Evolutionary conservation across 2,113 vertebrate species (phyloP), one percentile per base, ranked within the genome.

Genomic region (Speoplatyrhinus poulsoni): DNA sequence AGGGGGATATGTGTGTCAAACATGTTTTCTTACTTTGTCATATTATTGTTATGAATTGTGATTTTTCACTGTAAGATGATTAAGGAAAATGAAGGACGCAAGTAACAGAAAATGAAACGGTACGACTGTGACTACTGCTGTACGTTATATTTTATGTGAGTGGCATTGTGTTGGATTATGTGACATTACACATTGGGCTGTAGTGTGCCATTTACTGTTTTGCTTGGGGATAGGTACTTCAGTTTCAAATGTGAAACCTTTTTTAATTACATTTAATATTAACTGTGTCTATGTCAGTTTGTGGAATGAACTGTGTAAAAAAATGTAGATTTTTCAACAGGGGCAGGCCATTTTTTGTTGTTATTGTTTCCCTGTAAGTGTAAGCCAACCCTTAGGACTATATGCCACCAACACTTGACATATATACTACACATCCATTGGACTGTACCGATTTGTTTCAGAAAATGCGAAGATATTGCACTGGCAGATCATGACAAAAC

Each of bases 231-330:
- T 61, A 17, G 69, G 60, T 69, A 80, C 81, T 81, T 87, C 79
- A 76, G 72, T 82, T 86, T 65, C 78, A 90, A 90, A 92, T 92
- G 91, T 92, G 92, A 92, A 80, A 81, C 85, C 80, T 82, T 75
- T 67, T 77, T 69, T 49, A 46, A 59, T 17, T n/a, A 19, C 17
- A 15, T 59, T 32, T 67, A 15, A 61, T 80, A 69, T 65, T 88
- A 76, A 65, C 67, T 65, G 9, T 74, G 48, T 72, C 63, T 67
- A 49, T 84, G 70, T 88, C 69, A 65, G 65, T 66, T 64, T 79
- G 65, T 77, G 76, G 79, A 65, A 58, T 75, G 67, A 16, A 58
- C 12, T 68, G 12, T 9, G 16, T 57, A 32, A 17, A 19, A 48
- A 19, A 26, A 13, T 46, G 12, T 65, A 74, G 53, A 19, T 72